Conservation (phyloP, 2,113 vertebrate genomes). For the Tragelaphus scriptus region DNA sequence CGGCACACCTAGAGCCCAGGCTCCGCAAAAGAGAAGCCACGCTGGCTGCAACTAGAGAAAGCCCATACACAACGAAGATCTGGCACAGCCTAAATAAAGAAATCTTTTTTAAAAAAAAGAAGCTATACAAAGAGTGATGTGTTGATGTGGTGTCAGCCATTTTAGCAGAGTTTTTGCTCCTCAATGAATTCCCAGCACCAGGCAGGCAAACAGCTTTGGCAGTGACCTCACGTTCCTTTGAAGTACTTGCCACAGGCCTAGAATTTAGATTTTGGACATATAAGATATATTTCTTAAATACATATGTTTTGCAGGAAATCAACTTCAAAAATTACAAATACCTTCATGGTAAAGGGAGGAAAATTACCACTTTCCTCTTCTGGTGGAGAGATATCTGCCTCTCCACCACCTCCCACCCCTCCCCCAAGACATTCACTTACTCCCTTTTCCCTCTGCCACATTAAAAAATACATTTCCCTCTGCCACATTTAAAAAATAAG, state of each 20-base stretch:
- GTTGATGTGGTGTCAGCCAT: background rate
- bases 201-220: background rate
- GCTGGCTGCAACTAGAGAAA: background rate
- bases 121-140: background rate
- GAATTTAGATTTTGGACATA: slow-evolving; percentile 33
- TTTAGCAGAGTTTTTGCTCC: background rate
- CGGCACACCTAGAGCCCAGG: background rate
- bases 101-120: background rate
- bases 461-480: slow-evolving; percentile 18
- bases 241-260: slow-evolving; percentile 15
- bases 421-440: background rate
- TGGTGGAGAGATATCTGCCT: slow-evolving; percentile 20
- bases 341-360: slow-evolving; percentile 26
- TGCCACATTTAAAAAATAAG: background rate
- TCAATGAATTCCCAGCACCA: background rate
- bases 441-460: background rate
- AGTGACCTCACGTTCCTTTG: background rate
- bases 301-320: slow-evolving; percentile 12
- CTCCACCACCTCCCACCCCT: background rate
- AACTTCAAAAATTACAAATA: slow-evolving; percentile 46
- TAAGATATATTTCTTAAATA: background rate
- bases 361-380: slow-evolving; percentile 54
- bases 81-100: background rate
- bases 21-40: background rate
- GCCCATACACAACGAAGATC: background rate